Base-by-base conservation (phyloP, 2,888 invertebrate species). In the Sinhomidia bicolor region DNA sequence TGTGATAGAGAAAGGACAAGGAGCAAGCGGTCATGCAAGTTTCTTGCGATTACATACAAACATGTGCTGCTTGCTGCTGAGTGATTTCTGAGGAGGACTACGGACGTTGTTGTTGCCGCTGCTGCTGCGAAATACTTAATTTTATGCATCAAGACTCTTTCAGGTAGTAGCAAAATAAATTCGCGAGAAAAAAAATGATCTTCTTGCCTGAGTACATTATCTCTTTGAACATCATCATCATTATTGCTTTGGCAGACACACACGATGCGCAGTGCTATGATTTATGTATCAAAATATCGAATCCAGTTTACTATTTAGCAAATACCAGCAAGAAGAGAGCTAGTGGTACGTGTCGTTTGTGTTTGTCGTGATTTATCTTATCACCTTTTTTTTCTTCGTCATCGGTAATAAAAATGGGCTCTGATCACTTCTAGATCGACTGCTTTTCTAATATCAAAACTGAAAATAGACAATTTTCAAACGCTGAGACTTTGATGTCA, bases 241-340 rank as follows among this genome's bases (percentile, higher is more conserved):
- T 76, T 29, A 51, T 54, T 29, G 32, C 82, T 88, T 76, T 88
- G 87, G 82, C 87, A 88, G 78, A 54, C 78, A 78, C 41, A 62
- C 62, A 78, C 44, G 57, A 76, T 84, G 57, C 10, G 32, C 23
- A 29, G 32, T 14, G 20, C 17, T 51, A 88, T 88, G 82, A 82
- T 81, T 88, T 82, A 76, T 68, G 82, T 51, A 60, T 62, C 81
- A 81, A 87, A n/a, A 47, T 26, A 74, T 51, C 47, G 29, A 76
- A 88, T 88, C 87, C 82, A 82, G 87, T 88, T 82, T 88, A n/a
- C n/a, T n/a, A 80, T 65, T 76, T 65, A 78, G 78, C 47, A 85
- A 47, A 44, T 32, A 78, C 65, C 79, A 60, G 81, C 62, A 44
- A 79, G n/a, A 74, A 68, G 51, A 81, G 57, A 41, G 29, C 78